Conservation (phyloP, 2,888 invertebrate species). For the Sceliomorpha sp. region DNA sequence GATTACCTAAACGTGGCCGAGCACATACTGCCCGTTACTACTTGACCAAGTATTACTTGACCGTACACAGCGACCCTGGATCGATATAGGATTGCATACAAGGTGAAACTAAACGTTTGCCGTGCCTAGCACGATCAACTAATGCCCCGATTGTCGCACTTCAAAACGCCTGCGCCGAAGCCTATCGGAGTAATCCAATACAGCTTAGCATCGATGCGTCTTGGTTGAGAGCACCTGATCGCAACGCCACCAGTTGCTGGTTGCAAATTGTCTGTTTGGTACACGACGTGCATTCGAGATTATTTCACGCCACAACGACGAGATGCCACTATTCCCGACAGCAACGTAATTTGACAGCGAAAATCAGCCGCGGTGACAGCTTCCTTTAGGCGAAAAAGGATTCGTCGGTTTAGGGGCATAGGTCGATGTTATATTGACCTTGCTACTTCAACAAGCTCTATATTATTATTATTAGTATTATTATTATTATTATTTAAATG, state of each 20-base stretch:
- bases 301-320: too few species aligned
- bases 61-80: slow-evolving; percentile 30
- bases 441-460: too few species aligned
- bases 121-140: slow-evolving; percentile 40
- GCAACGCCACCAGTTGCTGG: slow-evolving; percentile 72
- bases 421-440: too few species aligned
- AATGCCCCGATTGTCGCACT: slow-evolving; percentile 46
- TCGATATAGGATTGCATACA: slow-evolving; percentile 45
- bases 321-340: too few species aligned
- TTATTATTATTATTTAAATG: too few species aligned
- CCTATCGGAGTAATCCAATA: slow-evolving; percentile 37
- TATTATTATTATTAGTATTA: too few species aligned
- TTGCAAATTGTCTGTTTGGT: slow-evolving; percentile 71
- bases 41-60: slow-evolving; percentile 46
- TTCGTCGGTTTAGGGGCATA: too few species aligned
- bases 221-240: slow-evolving; percentile 69
- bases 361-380: too few species aligned
- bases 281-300: background rate
- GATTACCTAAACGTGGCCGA: slow-evolving; percentile 43
- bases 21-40: slow-evolving; percentile 42
- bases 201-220: slow-evolving; percentile 33
- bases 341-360: too few species aligned
- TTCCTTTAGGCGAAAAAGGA: too few species aligned
- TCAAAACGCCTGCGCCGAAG: slow-evolving; percentile 40
- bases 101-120: slow-evolving; percentile 49